Conservation (phyloP, 92 coral and sea anemone species). For the Heliopora coerulea region DNA sequence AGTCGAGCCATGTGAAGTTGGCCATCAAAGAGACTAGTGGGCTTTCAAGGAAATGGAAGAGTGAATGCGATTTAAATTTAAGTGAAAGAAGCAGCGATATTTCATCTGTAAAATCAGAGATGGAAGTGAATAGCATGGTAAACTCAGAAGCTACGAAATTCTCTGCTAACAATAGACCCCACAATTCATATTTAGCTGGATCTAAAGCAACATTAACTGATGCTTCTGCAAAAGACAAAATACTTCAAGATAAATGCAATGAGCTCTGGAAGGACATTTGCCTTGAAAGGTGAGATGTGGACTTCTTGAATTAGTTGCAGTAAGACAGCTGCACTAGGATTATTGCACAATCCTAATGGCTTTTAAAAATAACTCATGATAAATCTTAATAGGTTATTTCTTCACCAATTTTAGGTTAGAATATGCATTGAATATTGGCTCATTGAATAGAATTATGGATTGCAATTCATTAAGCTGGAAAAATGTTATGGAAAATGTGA, state of each 20-base stretch:
- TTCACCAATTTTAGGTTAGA: constrained; percentile 16
- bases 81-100: neutral
- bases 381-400: neutral
- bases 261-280: constrained; percentile 18
- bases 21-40: neutral
- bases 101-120: neutral
- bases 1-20: neutral
- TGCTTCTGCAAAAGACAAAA: neutral
- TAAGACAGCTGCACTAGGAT: no score
- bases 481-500: constrained; percentile 26
- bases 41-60: constrained; percentile 22
- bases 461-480: constrained; percentile 21
- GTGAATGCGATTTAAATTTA: constrained; percentile 18
- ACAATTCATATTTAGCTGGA: no score
- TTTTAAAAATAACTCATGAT: neutral
- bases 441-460: constrained; percentile 18
- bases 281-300: constrained; percentile 18
- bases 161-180: no score
- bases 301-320: no score
- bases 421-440: constrained; percentile 6
- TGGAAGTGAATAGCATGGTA: neutral
- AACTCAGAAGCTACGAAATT: no score
- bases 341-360: no score
- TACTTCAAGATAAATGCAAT: neutral
- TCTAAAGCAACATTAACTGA: neutral